These are phyloP conservation scores for Agrochola lychnidis DNA, from an alignment of 2,888 invertebrate species.

Conservation along the genomic window DNA sequence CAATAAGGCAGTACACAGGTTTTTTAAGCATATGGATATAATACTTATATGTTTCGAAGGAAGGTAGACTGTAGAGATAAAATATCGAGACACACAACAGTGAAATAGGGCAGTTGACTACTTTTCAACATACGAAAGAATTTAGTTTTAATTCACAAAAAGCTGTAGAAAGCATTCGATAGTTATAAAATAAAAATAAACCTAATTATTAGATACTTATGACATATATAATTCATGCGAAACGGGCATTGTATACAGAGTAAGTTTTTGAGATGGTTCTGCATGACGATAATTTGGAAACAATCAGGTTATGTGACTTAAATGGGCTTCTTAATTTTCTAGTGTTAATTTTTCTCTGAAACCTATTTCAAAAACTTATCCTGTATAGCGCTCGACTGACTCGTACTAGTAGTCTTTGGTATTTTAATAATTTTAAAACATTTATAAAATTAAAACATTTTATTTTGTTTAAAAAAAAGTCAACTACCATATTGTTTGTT, in stretches of 20 bases:
- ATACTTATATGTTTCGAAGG: conserved; percentile 44
- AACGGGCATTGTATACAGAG: conserved; percentile 2
- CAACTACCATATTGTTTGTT: conserved; percentile 46
- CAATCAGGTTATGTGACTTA: neutral
- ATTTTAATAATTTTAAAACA: neutral
- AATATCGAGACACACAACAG: conserved; percentile 57
- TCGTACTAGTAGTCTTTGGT: conserved; percentile 33
- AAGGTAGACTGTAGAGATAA: conserved; percentile 34
- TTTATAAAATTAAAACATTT: neutral
- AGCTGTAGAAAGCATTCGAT: conserved; percentile 42
- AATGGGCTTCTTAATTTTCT: neutral
- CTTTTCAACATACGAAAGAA: conserved; percentile 46
- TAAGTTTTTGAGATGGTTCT: conserved; percentile 18
- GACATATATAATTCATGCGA: conserved; percentile 39
- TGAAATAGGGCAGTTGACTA: conserved; percentile 61
- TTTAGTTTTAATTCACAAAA: conserved; percentile 32
- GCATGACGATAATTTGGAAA: neutral
- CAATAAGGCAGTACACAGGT: neutral
- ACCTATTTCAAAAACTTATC: conserved; percentile 13
- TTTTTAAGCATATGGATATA: conserved; percentile 35
- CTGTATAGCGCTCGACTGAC: conserved; percentile 12
- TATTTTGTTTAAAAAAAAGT: conserved; percentile 49
- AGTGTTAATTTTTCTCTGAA: neutral
- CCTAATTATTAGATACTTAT: conserved; percentile 5
- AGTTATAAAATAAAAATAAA: conserved; percentile 17